Evolutionary conservation across 2,888 invertebrate species (phyloP), one percentile per base, ranked within the genome.

Genomic region (Hipparchia semele): DNA sequence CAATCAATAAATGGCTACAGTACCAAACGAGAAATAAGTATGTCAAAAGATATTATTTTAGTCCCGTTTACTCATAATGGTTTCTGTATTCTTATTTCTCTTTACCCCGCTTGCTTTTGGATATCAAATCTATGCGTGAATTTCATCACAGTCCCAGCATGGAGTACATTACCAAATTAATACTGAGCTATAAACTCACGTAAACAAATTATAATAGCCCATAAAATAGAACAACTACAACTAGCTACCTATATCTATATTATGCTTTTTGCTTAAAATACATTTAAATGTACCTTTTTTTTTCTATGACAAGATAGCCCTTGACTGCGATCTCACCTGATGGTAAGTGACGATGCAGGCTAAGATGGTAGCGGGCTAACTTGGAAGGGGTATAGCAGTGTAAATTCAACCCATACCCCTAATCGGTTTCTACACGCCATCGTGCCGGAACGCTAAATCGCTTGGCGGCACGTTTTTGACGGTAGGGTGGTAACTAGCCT

Each of bases 61-160:
- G 5, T 58, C 65, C 13, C 49, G 46, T 70, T 39, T 33, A 68
- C 23, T 12, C 23, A 39, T 39, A 39, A 33, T 9, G 59, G 33
- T 51, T 12, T 56, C 46, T 64, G 33, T 59, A 59, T 8, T 58
- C 13, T 7, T 58, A 23, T 23, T 23, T 23, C 23, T 23, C 23
- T 45, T 39, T 39, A 10, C 60, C 45, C 3, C 60, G 9, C 7
- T 46, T 62, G 46, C 13, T 62, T 33, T 64, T 53, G 33, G 65
- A 62, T 46, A 39, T 39, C 10, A 61, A 61, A 51, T 53, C 53
- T 33, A n/a, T 6, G 65, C 39, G 77, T 79, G 81, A 81, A 77
- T 72, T 80, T 81, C 84, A 82, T 88, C 82, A 86, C 85, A 80
- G 81, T 82, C 84, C 75, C 81, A 78, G 81, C 80, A 80, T 83